Conservation (phyloP, 2,113 vertebrate species). For the Hippolais icterina region DNA sequence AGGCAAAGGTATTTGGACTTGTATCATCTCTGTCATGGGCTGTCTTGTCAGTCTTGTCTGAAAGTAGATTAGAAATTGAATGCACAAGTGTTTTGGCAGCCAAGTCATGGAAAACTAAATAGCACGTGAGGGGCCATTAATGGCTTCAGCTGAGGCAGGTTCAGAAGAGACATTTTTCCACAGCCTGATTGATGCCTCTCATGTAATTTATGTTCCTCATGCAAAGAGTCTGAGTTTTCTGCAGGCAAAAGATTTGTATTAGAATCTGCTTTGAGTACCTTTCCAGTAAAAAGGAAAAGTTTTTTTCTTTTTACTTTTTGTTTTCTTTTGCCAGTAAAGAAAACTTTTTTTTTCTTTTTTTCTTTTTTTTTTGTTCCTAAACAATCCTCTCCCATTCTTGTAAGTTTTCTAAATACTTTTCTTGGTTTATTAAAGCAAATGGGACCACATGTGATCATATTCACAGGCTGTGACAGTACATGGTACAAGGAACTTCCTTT, state of each 20-base stretch:
- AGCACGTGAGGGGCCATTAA: background rate
- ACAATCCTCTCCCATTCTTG: background rate
- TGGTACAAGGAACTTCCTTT: background rate
- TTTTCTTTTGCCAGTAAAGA: no score
- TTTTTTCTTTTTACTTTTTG: background rate
- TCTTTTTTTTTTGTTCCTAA: background rate
- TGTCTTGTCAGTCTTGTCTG: background rate
- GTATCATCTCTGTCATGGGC: background rate
- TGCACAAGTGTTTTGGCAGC: background rate
- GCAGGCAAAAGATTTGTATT: background rate
- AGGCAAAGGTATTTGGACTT: background rate
- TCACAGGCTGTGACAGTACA: background rate
- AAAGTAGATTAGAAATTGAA: background rate
- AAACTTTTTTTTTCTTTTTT: background rate
- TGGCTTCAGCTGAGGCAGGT: background rate
- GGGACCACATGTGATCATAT: background rate
- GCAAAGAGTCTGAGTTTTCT: background rate
- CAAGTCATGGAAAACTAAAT: background rate
- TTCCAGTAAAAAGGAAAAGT: background rate
- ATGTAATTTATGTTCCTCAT: background rate
- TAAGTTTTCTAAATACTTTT: background rate
- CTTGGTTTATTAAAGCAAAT: background rate
- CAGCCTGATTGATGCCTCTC: background rate
- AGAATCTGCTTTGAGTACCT: background rate
- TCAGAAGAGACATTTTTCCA: background rate